Evolutionary conservation across 1,140 invertebrate genomes (phyloP).

Genomic region (Calephelis virginiensis): DNA sequence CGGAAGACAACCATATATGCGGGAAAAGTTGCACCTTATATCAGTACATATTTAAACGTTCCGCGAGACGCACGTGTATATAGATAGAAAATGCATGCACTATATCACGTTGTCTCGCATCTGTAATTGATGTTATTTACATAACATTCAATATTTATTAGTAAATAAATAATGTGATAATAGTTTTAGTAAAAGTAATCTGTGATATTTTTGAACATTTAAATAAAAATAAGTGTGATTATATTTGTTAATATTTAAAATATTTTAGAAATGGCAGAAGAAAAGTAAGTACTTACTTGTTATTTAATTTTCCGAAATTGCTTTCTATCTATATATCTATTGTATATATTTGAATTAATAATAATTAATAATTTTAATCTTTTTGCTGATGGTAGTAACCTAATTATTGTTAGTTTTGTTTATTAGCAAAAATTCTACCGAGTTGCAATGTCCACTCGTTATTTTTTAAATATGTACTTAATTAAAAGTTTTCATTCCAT

Average conservation of each 20-base stretch:
- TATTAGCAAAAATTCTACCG: no score
- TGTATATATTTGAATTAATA: background rate
- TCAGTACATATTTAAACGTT: constrained; percentile 9
- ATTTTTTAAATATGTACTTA: no score
- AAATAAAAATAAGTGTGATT: constrained; percentile 24
- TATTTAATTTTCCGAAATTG: background rate
- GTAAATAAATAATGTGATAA: constrained; percentile 29
- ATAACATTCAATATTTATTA: constrained; percentile 18
- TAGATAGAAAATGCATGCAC: constrained; percentile 28
- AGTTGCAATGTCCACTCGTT: no score
- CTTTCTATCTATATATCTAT: background rate
- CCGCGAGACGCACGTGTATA: constrained; percentile 3
- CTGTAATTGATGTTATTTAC: background rate
- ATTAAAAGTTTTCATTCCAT: no score
- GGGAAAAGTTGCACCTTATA: constrained; percentile 7
- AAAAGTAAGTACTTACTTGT: constrained; percentile 57
- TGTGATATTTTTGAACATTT: constrained; percentile 54
- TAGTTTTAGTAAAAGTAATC: constrained; percentile 27
- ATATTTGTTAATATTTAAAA: constrained; percentile 4
- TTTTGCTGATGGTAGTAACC: no score
- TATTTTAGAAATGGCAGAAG: constrained; percentile 43
- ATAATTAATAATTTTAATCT: no score
- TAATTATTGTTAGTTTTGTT: no score
- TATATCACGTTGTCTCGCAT: constrained; percentile 18
- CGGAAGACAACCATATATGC: constrained; percentile 10